Evolutionary conservation across 1,140 invertebrate genomes (phyloP), one percentile per base, ranked within the genome.

Genomic region (Bombus consobrinus): DNA sequence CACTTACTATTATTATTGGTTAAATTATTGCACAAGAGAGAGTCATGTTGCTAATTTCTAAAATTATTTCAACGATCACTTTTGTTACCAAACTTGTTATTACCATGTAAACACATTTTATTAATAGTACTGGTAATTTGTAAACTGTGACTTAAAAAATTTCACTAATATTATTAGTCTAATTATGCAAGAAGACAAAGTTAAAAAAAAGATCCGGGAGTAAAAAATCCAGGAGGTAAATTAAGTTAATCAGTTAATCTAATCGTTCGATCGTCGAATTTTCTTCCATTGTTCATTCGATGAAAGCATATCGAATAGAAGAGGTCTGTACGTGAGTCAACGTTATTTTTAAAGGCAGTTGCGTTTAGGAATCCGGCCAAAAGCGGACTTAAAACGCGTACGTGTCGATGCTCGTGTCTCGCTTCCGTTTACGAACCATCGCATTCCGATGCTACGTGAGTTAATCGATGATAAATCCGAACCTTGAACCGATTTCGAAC

Each of bases 401-500:
- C 64, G 66, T 69, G 47, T 34, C 47, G 34, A 32, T 25, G 1
- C 47, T 71, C 66, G 66, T 32, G 69, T 72, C 68, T 32, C 25
- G 47, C 79, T 81, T 81, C 79, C 79, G 79, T 81, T 81, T 71
- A 71, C 68, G 78, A 81, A 71, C 39, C 25, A 2, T 62, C 37
- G 69, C 47, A 81, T 81, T 73, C 47, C 79, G 43, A 81, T n/a
- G 72, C n/a, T n/a, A 25, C 59, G 43, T 37, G 72, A 83, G 72
- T 64, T 39, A 76, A 83, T 83, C 81, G 66, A 69, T 72, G 83
- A 81, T 81, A 37, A 76, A 81, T 76, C 72, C 64, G 66, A 73
- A 89, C 91, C 92, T 92, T 92, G 91, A 92, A 92, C 90, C 88
- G 89, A 92, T 91, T 92, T 90, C 87, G 76, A 90, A 90, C 89